phyloP scores from a whole-genome alignment of 2,113 vertebrate species.

The Chionomys nivalis region DNA sequence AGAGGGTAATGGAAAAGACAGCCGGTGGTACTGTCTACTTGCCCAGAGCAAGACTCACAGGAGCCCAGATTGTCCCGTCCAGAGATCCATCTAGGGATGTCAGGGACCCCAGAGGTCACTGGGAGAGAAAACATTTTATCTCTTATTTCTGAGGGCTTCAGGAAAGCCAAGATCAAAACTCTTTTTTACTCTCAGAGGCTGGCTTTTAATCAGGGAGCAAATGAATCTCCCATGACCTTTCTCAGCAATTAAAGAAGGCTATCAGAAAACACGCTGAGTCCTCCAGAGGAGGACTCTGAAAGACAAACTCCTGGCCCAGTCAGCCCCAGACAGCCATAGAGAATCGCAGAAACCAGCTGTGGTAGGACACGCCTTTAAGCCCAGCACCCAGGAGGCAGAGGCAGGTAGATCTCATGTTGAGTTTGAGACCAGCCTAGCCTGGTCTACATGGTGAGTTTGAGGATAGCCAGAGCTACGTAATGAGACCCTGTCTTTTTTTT shows the following conservation, averaged over 20 bases:
- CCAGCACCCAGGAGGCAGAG: neutral
- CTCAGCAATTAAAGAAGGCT: neutral
- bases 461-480: neutral
- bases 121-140: neutral
- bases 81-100: neutral
- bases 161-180: neutral
- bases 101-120: neutral
- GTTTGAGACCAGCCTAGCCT: neutral
- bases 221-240: neutral
- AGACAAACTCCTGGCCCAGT: neutral
- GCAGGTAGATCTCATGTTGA: neutral
- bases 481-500: no score
- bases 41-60: neutral
- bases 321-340: neutral
- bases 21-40: neutral
- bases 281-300: neutral
- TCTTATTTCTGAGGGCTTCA: neutral
- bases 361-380: neutral
- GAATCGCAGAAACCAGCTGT: no score
- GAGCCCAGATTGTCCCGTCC: neutral
- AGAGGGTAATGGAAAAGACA: neutral
- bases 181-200: neutral
- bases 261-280: neutral
- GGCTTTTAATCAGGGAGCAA: neutral
- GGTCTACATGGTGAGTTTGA: neutral